A percentile compares a stretch with the other conserved stretches of the same genome.
Conservation (phyloP, 2,888 invertebrate species). For the Ditula angustiorana region DNA sequence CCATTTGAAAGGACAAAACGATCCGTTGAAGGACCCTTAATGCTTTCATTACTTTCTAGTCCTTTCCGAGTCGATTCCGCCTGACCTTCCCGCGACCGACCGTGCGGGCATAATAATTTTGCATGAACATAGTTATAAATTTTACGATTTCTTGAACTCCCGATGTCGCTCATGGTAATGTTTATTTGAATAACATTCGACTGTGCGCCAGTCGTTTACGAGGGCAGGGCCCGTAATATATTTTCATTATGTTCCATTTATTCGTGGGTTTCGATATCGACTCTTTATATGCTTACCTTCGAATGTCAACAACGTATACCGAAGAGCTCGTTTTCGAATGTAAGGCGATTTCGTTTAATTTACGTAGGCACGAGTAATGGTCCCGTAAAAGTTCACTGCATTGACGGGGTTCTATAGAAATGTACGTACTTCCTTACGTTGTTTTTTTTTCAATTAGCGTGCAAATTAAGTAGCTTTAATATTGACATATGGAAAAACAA, state of each 20-base stretch:
- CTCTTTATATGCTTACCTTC: constrained; percentile 73
- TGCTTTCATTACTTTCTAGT: constrained; percentile 44
- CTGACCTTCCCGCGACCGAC: constrained; percentile 41
- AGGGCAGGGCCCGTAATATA: constrained; percentile 71
- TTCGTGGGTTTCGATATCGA: constrained; percentile 71
- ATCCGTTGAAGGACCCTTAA: constrained; percentile 24
- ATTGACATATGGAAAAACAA: neutral
- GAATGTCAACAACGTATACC: constrained; percentile 68
- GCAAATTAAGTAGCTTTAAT: neutral
- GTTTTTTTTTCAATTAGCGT: neutral
- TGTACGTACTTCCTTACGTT: constrained; percentile 5
- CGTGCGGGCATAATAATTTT: constrained; percentile 49
- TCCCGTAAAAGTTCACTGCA: constrained; percentile 45
- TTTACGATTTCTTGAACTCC: constrained; percentile 71
- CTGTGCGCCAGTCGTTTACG: constrained; percentile 67
- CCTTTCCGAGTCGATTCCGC: constrained; percentile 25
- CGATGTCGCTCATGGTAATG: constrained; percentile 70
- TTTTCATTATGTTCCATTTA: constrained; percentile 80
- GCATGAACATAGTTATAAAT: constrained; percentile 64
- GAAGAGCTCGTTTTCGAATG: constrained; percentile 56
- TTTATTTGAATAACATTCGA: constrained; percentile 77
- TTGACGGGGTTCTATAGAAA: constrained; percentile 6
- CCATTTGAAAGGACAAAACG: constrained; percentile 31
- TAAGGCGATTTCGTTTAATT: constrained; percentile 66
- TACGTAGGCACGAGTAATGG: constrained; percentile 50